phyloP scores from a whole-genome alignment of 2,797 vertebrate species.

The Ctenosaura bakeri region DNA sequence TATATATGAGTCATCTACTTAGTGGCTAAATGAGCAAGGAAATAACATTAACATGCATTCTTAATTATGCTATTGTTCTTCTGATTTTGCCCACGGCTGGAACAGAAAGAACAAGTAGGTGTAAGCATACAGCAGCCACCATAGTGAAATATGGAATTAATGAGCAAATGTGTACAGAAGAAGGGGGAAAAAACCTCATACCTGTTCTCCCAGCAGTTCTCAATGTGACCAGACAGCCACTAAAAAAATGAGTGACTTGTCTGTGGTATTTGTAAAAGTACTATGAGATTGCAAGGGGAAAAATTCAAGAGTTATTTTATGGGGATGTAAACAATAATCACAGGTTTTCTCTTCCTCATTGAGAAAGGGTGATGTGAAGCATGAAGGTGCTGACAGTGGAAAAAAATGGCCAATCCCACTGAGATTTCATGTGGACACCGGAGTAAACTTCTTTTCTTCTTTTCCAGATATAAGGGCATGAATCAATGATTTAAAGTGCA shows the following conservation, averaged over 20 bases:
- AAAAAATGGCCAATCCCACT: no score
- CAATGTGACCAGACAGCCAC: not conserved
- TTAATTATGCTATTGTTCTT: conserved; percentile 36
- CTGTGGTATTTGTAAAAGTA: not conserved
- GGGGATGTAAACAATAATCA: no score
- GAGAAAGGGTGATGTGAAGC: no score
- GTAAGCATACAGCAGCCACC: not conserved
- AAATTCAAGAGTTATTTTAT: not conserved
- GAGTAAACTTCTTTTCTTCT: no score
- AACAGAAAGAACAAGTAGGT: not conserved
- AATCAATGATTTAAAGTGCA: no score
- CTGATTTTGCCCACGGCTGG: not conserved
- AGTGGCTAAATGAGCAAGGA: conserved; percentile 10
- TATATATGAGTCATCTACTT: conserved; percentile 28
- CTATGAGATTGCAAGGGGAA: not conserved
- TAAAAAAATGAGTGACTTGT: not conserved
- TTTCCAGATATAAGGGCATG: no score
- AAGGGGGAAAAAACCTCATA: not conserved
- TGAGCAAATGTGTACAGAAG: not conserved
- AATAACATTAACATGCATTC: conserved; percentile 23
- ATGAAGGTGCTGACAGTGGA: no score
- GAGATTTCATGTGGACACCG: no score
- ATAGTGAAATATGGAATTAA: not conserved
- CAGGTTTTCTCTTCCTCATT: no score
- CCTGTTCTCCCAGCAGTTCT: not conserved